Percentiles rank a stretch among this genome's conserved stretches.
These are phyloP conservation scores for Exephanes ischioxanthus DNA, from an alignment of 2,888 invertebrate genomes.

Conservation along the genomic window DNA sequence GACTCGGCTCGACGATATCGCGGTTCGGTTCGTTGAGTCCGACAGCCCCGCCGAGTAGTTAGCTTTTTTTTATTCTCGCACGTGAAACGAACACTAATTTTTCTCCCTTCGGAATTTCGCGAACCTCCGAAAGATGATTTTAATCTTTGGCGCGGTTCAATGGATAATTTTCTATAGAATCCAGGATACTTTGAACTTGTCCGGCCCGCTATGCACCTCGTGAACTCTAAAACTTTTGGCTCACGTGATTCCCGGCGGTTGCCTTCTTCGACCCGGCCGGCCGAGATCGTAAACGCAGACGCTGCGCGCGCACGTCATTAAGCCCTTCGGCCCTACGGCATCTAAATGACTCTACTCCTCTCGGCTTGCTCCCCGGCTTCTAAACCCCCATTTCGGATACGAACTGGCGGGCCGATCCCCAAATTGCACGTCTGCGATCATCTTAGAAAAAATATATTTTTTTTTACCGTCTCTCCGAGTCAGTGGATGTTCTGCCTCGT, in stretches of 20 bases:
- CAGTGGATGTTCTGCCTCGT: background rate
- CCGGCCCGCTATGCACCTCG: background rate
- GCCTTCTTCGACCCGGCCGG: background rate
- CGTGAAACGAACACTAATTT: constrained; percentile 13
- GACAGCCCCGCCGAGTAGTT: background rate
- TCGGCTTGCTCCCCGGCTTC: constrained; percentile 40
- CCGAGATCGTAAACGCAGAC: constrained; percentile 40
- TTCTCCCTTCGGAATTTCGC: background rate
- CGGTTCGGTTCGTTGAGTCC: constrained; percentile 53
- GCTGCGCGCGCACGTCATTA: constrained; percentile 42
- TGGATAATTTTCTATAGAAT: background rate
- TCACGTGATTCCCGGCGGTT: constrained; percentile 35
- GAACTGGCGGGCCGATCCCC: constrained; percentile 46
- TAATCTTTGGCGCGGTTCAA: constrained; percentile 1
- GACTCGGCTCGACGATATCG: constrained; percentile 28
- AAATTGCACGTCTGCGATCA: constrained; percentile 68
- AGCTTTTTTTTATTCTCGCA: constrained; percentile 14
- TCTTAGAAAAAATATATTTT: constrained; percentile 23
- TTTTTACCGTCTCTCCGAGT: constrained; percentile 4
- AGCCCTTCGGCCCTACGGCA: constrained; percentile 25
- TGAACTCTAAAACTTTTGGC: constrained; percentile 34
- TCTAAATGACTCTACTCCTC: constrained; percentile 40
- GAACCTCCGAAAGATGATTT: background rate
- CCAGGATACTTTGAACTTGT: constrained; percentile 13
- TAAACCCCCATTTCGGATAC: constrained; percentile 66